These are phyloP conservation scores for Microcebus lehilahytsara DNA, from an alignment of 2,113 vertebrate species.

Conservation along the genomic window DNA sequence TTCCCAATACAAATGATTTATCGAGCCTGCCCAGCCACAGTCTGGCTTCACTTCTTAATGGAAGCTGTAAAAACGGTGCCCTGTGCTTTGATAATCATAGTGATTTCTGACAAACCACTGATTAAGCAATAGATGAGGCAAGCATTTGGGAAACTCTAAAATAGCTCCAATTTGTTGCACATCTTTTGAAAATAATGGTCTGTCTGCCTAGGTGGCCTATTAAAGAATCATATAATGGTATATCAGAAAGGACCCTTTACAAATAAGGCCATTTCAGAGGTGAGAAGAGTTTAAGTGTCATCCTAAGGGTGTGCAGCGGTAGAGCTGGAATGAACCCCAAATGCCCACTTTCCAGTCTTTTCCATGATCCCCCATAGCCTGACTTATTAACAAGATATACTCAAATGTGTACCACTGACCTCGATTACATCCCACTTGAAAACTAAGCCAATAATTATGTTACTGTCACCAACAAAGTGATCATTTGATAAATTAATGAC, in stretches of 20 bases:
- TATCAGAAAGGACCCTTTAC: constrained; percentile 21
- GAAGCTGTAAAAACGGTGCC: constrained; percentile 79
- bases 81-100: constrained; percentile 71
- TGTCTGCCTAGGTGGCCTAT: constrained; percentile 67
- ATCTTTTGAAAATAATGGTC: constrained; percentile 68
- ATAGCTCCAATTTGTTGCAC: constrained; percentile 67
- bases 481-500: constrained; percentile 76
- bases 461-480: constrained; percentile 57
- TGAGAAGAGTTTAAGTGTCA: not conserved
- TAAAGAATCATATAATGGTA: constrained; percentile 51
- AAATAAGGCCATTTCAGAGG: not conserved
- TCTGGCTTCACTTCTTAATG: constrained; percentile 75
- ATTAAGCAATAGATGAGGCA: constrained; percentile 80
- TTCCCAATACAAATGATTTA: constrained; percentile 82
- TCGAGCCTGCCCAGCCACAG: constrained; percentile 62
- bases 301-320: not conserved
- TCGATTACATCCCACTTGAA: constrained; percentile 59
- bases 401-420: constrained; percentile 66
- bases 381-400: constrained; percentile 55
- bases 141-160: constrained; percentile 77
- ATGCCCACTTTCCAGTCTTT: not conserved
- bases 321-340: not conserved
- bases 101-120: constrained; percentile 83
- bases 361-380: not conserved
- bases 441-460: constrained; percentile 67